Evolutionary conservation across 37 sponge, comb jelly and placozoan species (phyloP), one percentile per base, ranked within the genome.

Genomic region (Diacarnus erythraeanus): DNA sequence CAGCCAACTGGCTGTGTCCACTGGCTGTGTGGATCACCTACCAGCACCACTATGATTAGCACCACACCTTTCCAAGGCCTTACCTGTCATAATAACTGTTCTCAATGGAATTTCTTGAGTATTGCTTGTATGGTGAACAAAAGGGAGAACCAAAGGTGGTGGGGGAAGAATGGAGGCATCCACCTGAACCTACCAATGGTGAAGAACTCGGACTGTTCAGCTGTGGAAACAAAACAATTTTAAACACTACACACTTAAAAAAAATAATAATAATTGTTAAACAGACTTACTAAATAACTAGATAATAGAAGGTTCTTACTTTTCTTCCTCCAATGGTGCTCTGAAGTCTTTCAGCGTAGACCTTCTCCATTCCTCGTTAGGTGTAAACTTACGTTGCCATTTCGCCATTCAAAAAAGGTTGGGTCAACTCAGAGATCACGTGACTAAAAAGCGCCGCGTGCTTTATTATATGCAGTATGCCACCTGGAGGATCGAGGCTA

Each of bases 41-140:
- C n/a, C n/a, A n/a, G n/a, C n/a, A n/a, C n/a, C n/a, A n/a, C n/a
- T n/a, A n/a, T n/a, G n/a, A n/a, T n/a, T n/a, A n/a, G n/a, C n/a
- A n/a, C n/a, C n/a, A n/a, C n/a, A n/a, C 12, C 18, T 54, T 21
- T 21, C 18, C 57, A 54, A 47, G 12, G 10, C 51, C 51, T 47
- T 9, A 81, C 81, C 81, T 71, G 63, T 81, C 81, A 61, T 81
- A 81, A 43, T 71, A 81, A 30, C 59, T 81, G 36, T 59, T 61
- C 25, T 41, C 59, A 60, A 72, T 8, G 43, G 76, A 72, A 67
- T 65, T 71, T n/a, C n/a, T n/a, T n/a, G n/a, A n/a, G n/a, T n/a
- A n/a, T n/a, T 15, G 67, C 39, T 3, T 36, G 41, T 26, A 74
- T 43, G 57, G 71, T 1, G 64, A 64, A 59, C 73, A 75, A 57